Conservation (phyloP, 64 coral and sea anemone species). For the Dendronephthya gigantea region DNA sequence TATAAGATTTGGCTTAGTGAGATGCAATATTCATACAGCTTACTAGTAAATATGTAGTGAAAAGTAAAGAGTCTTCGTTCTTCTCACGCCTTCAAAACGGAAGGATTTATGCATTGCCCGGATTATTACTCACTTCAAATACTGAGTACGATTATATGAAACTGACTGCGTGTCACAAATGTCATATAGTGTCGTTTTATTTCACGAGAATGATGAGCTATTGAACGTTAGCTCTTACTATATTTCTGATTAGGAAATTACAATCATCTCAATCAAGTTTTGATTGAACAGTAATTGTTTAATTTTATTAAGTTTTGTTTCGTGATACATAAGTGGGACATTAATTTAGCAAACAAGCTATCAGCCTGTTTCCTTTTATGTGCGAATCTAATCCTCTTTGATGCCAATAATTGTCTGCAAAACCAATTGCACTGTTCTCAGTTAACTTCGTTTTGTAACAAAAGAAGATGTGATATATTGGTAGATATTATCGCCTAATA, state of each 20-base stretch:
- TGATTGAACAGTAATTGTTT: slow-evolving; percentile 21
- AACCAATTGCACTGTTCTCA: not conserved
- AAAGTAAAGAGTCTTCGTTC: not conserved
- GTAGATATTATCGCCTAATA: too few relatives aligned
- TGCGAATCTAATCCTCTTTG: not conserved
- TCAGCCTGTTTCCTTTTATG: slow-evolving; percentile 2
- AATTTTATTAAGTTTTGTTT: slow-evolving; percentile 24
- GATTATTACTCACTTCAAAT: slow-evolving; percentile 24
- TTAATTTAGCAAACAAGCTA: slow-evolving; percentile 17
- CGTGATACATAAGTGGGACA: slow-evolving; percentile 17
- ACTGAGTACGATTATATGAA: not conserved
- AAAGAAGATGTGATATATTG: too few relatives aligned
- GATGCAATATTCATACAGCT: not conserved
- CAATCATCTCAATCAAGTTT: not conserved
- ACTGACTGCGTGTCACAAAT: not conserved
- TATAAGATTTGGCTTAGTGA: not conserved
- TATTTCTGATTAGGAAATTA: not conserved
- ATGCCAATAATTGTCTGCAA: slow-evolving; percentile 6
- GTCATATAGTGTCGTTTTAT: not conserved
- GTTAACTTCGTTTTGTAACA: not conserved
- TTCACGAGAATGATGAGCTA: too few relatives aligned
- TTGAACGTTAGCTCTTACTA: not conserved
- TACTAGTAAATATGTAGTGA: not conserved
- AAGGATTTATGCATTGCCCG: slow-evolving; percentile 6
- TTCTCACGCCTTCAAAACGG: not conserved